A percentile compares a stretch with the other conserved stretches of the same genome.
phyloP scores from a whole-genome alignment of 2,113 vertebrate genomes.

The Orthonyx spaldingii region DNA sequence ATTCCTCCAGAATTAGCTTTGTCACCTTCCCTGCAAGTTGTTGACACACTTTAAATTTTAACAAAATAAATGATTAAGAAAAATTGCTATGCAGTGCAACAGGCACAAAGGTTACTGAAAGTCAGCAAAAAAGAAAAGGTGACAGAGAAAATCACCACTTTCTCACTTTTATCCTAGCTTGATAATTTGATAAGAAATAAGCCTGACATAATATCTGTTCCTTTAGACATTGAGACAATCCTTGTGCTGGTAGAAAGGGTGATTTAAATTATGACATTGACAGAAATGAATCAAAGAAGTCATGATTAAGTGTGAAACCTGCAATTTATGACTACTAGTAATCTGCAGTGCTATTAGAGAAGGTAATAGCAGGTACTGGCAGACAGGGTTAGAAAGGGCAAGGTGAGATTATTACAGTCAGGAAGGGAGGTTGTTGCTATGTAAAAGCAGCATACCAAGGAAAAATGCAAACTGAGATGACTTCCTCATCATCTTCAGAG shows the following conservation, averaged over 20 bases:
- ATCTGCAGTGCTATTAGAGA: background rate
- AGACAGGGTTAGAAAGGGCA: background rate
- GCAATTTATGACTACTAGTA: background rate
- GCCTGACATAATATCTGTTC: background rate
- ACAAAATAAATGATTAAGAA: background rate
- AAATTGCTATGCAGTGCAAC: background rate
- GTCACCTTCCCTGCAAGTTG: background rate
- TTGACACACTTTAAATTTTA: background rate
- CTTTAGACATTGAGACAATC: background rate
- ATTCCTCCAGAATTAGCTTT: conserved; percentile 2
- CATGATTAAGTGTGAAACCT: background rate
- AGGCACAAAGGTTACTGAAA: background rate
- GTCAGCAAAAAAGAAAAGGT: background rate
- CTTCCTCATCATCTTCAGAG: background rate
- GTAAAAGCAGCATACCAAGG: background rate
- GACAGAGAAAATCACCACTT: background rate
- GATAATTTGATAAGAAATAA: background rate
- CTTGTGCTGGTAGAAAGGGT: background rate
- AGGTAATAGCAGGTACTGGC: background rate
- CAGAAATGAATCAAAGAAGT: background rate
- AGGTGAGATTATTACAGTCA: background rate
- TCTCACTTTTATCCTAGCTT: background rate
- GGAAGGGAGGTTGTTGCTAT: background rate
- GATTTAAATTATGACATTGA: background rate
- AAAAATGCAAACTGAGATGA: background rate